phyloP scores from a whole-genome alignment of 1,140 invertebrate species.

The Lordiphosa clarofinis region DNA sequence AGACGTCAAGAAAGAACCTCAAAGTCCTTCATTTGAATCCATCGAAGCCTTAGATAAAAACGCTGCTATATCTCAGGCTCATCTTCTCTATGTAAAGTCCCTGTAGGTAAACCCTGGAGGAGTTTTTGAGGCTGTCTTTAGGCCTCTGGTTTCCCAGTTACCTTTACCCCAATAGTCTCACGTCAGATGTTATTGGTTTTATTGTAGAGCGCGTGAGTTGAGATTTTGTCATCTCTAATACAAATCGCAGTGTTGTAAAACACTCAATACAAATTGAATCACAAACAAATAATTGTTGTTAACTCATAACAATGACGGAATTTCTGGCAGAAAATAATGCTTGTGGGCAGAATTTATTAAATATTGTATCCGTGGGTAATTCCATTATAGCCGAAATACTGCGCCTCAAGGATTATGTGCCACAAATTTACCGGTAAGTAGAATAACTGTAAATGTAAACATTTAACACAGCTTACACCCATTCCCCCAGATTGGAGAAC shows the following conservation, averaged over 20 bases:
- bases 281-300: neutral
- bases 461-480: neutral
- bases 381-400: constrained; percentile 96
- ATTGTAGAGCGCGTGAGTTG: no score
- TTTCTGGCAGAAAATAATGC: constrained; percentile 77
- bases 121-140: no score
- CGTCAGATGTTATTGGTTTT: no score
- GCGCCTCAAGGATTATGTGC: constrained; percentile 94
- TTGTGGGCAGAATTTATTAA: constrained; percentile 87
- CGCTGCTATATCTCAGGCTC: no score
- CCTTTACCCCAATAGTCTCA: no score
- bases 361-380: constrained; percentile 95
- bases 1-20: no score
- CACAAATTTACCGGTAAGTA: constrained; percentile 89
- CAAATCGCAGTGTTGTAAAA: no score
- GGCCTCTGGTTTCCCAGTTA: no score
- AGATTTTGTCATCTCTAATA: neutral
- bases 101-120: no score
- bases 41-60: no score
- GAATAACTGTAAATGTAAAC: neutral
- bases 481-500: constrained; percentile 85
- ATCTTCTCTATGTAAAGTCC: no score
- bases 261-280: neutral
- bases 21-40: no score
- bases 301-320: constrained; percentile 52